Evolutionary conservation across 2,888 invertebrate genomes (phyloP), one percentile per base, ranked within the genome.

Genomic region (Antheraea yamamai): DNA sequence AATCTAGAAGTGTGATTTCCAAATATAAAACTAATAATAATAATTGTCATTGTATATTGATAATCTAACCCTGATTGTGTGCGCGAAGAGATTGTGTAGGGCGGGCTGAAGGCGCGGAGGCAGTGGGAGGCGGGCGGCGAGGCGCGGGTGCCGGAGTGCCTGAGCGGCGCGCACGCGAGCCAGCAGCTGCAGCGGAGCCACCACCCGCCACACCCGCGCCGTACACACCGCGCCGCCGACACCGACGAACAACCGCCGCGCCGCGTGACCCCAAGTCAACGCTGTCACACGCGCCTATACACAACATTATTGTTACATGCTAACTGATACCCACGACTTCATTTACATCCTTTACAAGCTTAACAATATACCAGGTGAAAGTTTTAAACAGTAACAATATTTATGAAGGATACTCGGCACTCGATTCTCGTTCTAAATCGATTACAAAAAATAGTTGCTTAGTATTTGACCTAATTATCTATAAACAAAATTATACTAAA

Each of bases 241-340:
- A 76, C 90, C 89, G 75, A 99, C 97, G 91, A 99, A 99, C 81
- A 99, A 95, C 51, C 99, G 96, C 82, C 98, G 97, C 89, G 99
- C 99, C 89, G 99, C 99, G 95, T 99, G 99, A 51, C 99, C 99
- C 99, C 99, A 99, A 14, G 99, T 99, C 85, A 99, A 95, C 1
- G 99, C 98, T 73, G 98, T 97, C 75, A 99, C 98, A 8, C 97
- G 97, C 80, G 97, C 96, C 97, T 97, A 86, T 10, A 23, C 26
- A 23, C 12, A 35, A 14, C 6, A 18, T 47, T 47, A 12, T 12
- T 47, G 7, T 47, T 47, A 47, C 47, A 47, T 47, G 1, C 47
- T 47, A 47, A 12, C 47, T 47, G 10, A 2, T 47, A 47, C 12
- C 39, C 39, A 26, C 55, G 47, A 12, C 47, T 47, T 47, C 47